Base-by-base conservation (phyloP, 2,113 vertebrate genomes). In the Nothocercus nigrocapillus region DNA sequence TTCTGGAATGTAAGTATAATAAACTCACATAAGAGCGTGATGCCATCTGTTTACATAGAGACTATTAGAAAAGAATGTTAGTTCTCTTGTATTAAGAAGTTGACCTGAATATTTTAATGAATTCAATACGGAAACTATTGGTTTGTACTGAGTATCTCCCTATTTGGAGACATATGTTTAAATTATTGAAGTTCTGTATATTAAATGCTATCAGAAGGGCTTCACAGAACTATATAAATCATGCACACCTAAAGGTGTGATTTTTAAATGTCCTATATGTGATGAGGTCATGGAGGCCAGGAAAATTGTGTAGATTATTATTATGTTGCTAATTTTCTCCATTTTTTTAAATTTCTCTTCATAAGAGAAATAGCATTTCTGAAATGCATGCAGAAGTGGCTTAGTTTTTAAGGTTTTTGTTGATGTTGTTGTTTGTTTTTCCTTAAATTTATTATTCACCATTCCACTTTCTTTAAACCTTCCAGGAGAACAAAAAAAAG, bases 311-410 rank as follows among this genome's bases (percentile, higher is more conserved):
- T 67, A 67, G 42, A 67, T 32, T 20, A 32, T 42, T 67, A 30
- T 42, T 22, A 7, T 68, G 10, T 28, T 34, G 28, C 2, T 58
- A 9, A 1, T 38, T 70, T 53, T 70, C 5, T 34, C n/a, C 11
- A 19, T 13, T 36, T 72, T 72, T n/a, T 88, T 75, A 28, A 49
- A 27, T 45, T 4, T 7, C 40, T 1, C 20, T 79, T 85, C 2
- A 8, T 49, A 63, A 40, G 30, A 82, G 34, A 24, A 22, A 53
- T 5, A 42, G 1, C 7, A 9, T 14, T n/a, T 78, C 59, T 62
- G 7, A 75, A 84, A 34, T 3, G 0, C 4, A 8, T n/a, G 5
- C 3, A n/a, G 36, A 45, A 0, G 1, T n/a, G 36, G 1, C 28
- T 81, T 79, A 1, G 32, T 74, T 82, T 38, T 38, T 9, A 36